Conservation (phyloP, 2,797 vertebrate species). For the Takifugu rubripes region DNA sequence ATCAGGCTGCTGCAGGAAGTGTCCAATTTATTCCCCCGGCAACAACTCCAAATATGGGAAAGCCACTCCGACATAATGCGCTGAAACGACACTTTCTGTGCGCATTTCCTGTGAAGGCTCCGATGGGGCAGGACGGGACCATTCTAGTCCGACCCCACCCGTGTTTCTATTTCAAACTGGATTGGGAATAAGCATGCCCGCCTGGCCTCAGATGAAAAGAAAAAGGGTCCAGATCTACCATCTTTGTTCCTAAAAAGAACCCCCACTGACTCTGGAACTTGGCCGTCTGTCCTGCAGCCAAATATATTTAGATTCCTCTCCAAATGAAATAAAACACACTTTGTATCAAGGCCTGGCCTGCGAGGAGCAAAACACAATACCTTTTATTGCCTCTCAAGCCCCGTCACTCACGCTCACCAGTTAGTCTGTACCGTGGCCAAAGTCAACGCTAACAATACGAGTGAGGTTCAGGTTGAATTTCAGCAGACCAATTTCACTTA, state of each 20-base stretch:
- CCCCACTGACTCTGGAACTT: constrained; percentile 7
- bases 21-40: constrained; percentile 38
- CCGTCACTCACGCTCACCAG: constrained; percentile 50
- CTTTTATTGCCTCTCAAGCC: constrained; percentile 45
- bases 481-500: constrained; percentile 55
- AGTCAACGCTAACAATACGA: constrained; percentile 55
- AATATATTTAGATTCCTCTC: constrained; percentile 42
- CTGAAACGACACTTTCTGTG: constrained; percentile 57
- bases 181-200: background rate
- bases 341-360: constrained; percentile 37
- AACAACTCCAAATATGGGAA: constrained; percentile 17
- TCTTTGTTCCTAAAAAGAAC: constrained; percentile 15
- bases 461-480: constrained; percentile 51
- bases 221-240: constrained; percentile 20
- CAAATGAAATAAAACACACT: constrained; percentile 54
- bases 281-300: constrained; percentile 25
- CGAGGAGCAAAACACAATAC: constrained; percentile 41
- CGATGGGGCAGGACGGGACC: constrained; percentile 59
- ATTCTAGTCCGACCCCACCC: no score
- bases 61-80: constrained; percentile 41
- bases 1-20: constrained; percentile 33
- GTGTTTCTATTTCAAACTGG: constrained; percentile 2
- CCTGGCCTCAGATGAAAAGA: constrained; percentile 18
- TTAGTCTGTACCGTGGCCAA: constrained; percentile 49
- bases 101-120: constrained; percentile 49